phyloP scores from a whole-genome alignment of 2,113 vertebrate species.

The Catharus fuscescens region DNA sequence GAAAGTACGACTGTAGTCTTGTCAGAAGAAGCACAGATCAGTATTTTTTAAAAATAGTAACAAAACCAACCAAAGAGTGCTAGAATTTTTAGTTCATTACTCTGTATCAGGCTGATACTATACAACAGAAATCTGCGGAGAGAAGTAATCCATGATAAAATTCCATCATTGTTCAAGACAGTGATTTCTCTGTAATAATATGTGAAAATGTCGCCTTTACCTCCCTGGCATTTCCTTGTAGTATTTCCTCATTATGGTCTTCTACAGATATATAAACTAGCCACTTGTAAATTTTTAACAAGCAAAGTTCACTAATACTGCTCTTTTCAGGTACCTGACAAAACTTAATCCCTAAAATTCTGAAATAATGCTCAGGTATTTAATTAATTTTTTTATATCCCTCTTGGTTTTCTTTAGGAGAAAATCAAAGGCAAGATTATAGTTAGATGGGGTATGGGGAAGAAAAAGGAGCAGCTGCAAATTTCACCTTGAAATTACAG shows the following conservation, averaged over 20 bases:
- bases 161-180: not conserved
- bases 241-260: not conserved
- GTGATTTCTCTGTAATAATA: not conserved
- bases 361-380: not conserved
- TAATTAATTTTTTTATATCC: not conserved
- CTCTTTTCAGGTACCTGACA: not conserved
- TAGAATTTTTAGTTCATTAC: not conserved
- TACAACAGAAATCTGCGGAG: not conserved
- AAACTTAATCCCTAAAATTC: not conserved
- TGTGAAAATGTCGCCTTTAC: not conserved
- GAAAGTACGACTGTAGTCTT: not conserved
- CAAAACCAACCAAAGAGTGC: not conserved
- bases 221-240: not conserved
- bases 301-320: not conserved
- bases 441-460: not conserved
- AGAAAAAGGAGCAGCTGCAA: not conserved
- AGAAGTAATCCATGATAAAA: not conserved
- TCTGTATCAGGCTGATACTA: not conserved
- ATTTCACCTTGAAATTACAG: not conserved
- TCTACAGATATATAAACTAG: not conserved
- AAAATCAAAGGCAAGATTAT: not conserved
- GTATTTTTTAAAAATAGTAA: not conserved
- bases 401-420: not conserved
- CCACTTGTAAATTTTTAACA: not conserved
- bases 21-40: not conserved